Evolutionary conservation across 2,797 vertebrate genomes (phyloP), one percentile per base, ranked within the genome.

Genomic region (Macropodus opercularis): DNA sequence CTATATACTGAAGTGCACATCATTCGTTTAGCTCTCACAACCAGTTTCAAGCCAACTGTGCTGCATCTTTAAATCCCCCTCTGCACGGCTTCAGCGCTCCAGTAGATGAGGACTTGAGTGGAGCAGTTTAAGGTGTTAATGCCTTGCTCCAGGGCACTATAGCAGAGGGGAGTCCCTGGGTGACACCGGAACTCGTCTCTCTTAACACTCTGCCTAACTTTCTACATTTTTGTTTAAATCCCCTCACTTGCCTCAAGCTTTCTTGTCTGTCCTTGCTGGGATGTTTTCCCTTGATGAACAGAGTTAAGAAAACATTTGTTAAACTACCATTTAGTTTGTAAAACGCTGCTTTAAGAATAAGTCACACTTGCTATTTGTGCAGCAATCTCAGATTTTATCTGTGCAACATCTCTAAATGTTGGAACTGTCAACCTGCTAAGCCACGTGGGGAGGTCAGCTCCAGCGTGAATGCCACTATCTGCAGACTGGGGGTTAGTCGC

Each of bases 401-500:
- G 2, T 17, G 40, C 36, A n/a, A 11, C 26, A 17, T 59, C 59
- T 57, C 26, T 17, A 31, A 56, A 51, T 21, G 26, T 44, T 65
- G 27, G 6, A 2, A 21, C 41, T 46, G 71, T 77, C 69, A 0
- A 17, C 44, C 17, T 15, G 1, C 58, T 29, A 29, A 55, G 24
- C 48, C 12, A 23, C 52, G 60, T 32, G 56, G 10, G 62, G 75
- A 79, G 85, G 82, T 89, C 83, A 84, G 49, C 54, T 44, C 18
- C 52, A 58, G 80, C 78, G 76, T 48, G 72, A 76, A 29, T 14
- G 19, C 53, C 2, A 70, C 65, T 77, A 77, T 86, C 84, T 84
- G 63, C 70, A 76, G 77, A 85, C 83, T 14, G 57, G 70, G 75
- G 76, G 79, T 84, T 73, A 79, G 61, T 32, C 32, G 50, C 76